These are phyloP conservation scores for Dryobotodes eremita DNA, from an alignment of 2,888 invertebrate species.

Conservation along the genomic window DNA sequence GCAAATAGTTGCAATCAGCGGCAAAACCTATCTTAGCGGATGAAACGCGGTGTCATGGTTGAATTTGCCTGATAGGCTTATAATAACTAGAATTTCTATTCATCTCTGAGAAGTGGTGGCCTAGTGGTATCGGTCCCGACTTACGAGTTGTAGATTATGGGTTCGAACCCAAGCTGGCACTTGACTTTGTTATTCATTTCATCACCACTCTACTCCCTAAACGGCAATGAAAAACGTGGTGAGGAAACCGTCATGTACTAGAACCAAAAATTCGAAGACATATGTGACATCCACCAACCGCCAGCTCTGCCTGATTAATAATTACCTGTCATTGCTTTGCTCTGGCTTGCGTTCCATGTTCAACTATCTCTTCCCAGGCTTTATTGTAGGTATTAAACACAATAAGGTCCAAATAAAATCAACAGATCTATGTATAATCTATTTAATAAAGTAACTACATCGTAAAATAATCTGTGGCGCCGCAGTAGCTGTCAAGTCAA, in stretches of 20 bases:
- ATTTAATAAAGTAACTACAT: neutral
- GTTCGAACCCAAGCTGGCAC: neutral
- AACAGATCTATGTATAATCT: neutral
- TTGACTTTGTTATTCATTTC: no score
- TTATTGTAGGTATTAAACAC: neutral
- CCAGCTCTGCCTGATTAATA: neutral
- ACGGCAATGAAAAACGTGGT: neutral
- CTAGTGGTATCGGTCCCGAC: neutral
- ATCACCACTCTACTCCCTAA: neutral
- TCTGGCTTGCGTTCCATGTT: neutral
- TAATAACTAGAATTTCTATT: neutral
- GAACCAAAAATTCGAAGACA: no score
- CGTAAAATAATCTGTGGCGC: slow-evolving; percentile 10
- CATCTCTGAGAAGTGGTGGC: neutral
- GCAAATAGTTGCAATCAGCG: slow-evolving; percentile 21
- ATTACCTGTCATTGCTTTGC: neutral
- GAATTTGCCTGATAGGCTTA: neutral
- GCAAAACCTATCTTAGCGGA: slow-evolving; percentile 28
- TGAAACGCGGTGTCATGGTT: slow-evolving; percentile 21
- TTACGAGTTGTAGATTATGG: neutral
- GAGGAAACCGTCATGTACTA: neutral
- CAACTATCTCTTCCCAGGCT: neutral
- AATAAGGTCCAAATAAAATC: neutral
- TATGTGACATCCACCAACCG: no score
- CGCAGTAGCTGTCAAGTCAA: slow-evolving; percentile 28